Base-by-base conservation (phyloP, 53 echinoderm and acorn worm genomes). In the Holothuria scabra region DNA sequence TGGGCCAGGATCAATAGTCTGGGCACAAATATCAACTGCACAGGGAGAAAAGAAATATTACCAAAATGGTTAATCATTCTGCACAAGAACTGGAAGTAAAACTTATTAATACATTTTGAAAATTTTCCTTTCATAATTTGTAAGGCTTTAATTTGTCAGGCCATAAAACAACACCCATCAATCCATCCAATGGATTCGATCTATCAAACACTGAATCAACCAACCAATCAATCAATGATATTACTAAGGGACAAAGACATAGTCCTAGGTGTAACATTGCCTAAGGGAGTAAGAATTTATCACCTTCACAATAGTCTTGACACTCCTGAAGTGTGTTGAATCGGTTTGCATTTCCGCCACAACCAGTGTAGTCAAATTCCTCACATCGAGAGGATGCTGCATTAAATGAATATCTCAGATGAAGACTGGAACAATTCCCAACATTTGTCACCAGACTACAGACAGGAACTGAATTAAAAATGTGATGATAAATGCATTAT, bases 41-140 rank as follows among this genome's bases (percentile, higher is more conserved):
- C 16, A 12, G 69, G 19, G 22, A 14, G 69, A 69, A 21, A 44
- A n/a, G 5, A 35, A 41, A 41, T 10, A 41, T 5, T 8, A 41
- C 41, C 41, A 6, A 94, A 94, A 23, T 94, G 92, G 34, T 94
- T 94, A 16, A 87, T 89, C 68, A 84, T 91, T 31, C 66, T 38
- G n/a, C 57, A 56, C 79, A 92, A 94, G 28, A n/a, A 91, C 94
- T 9, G 91, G 91, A 59, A 84, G 92, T 18, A 86, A 86, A 26
- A 94, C 92, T 68, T 87, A 41, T 0, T 82, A 85, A 38, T 92
- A 94, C n/a, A n/a, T n/a, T n/a, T n/a, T n/a, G n/a, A n/a, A n/a
- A n/a, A n/a, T n/a, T n/a, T n/a, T n/a, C n/a, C n/a, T n/a, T n/a
- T n/a, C n/a, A n/a, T n/a, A n/a, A n/a, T n/a, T n/a, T n/a, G n/a